Conservation (phyloP, 2,113 vertebrate species). For the Cololabis saira region DNA sequence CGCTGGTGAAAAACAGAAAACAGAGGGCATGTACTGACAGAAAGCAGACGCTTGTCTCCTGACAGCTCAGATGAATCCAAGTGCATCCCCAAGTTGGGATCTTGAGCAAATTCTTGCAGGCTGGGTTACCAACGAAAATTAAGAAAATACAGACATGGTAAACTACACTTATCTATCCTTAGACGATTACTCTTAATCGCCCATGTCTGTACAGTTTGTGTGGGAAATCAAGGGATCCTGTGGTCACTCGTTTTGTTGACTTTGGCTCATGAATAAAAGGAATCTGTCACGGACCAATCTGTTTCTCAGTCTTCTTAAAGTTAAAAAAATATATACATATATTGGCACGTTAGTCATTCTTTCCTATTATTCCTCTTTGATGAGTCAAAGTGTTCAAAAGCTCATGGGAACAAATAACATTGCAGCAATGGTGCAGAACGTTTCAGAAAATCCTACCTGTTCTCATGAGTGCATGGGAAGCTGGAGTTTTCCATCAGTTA, state of each 20-base stretch:
- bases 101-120: not conserved
- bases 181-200: too few relatives aligned
- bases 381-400: not conserved
- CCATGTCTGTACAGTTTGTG: too few relatives aligned
- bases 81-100: not conserved
- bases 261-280: too few relatives aligned
- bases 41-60: slow-evolving; percentile 9
- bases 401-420: slow-evolving; percentile 9
- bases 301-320: too few relatives aligned
- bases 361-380: not conserved
- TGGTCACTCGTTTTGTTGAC: too few relatives aligned
- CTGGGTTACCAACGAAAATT: not conserved
- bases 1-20: slow-evolving; percentile 76
- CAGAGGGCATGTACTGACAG: not conserved
- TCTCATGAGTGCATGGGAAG: slow-evolving; percentile 64
- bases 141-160: too few relatives aligned
- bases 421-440: slow-evolving; percentile 6
- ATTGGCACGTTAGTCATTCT: not conserved
- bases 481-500: slow-evolving; percentile 46
- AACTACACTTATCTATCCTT: too few relatives aligned
- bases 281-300: too few relatives aligned
- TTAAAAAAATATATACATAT: not conserved
- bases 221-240: too few relatives aligned
- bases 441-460: slow-evolving; percentile 47
- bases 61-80: not conserved